Evolutionary conservation across 92 coral and sea anemone species (phyloP).

Genomic region (Epizoanthus illoricatus): DNA sequence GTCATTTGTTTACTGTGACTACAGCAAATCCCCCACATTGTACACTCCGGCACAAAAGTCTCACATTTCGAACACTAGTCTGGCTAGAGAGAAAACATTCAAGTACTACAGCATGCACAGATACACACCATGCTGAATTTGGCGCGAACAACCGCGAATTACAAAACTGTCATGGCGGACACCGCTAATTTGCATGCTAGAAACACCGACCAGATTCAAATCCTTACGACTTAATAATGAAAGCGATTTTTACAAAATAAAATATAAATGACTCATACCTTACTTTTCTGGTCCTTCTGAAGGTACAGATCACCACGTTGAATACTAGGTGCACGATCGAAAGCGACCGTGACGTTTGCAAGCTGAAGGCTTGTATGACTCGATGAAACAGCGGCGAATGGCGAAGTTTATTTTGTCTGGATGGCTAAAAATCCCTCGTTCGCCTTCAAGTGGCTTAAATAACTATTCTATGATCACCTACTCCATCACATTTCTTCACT

Average conservation of each 20-base stretch:
- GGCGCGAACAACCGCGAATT: conserved; percentile 37
- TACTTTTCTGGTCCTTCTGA: conserved; percentile 29
- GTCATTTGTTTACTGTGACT: conserved; percentile 34
- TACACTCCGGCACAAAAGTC: background rate
- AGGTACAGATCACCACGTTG: conserved; percentile 28
- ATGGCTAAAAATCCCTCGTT: conserved; percentile 37
- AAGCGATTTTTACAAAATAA: conserved; percentile 3
- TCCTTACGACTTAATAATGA: conserved; percentile 6
- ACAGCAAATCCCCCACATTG: conserved; percentile 36
- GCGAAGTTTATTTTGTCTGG: conserved; percentile 85
- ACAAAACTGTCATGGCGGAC: conserved; percentile 45
- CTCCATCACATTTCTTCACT: conserved; percentile 19
- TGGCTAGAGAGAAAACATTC: background rate
- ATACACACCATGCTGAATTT: conserved; percentile 11
- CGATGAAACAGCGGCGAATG: conserved; percentile 70
- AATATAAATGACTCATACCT: conserved; percentile 21
- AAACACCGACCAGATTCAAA: conserved; percentile 17
- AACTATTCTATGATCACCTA: conserved; percentile 18
- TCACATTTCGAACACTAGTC: background rate
- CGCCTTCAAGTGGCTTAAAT: conserved; percentile 32
- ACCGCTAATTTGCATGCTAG: conserved; percentile 23
- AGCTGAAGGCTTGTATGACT: conserved; percentile 34
- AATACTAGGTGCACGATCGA: conserved; percentile 24
- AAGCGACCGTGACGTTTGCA: conserved; percentile 41
- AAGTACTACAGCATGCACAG: conserved; percentile 8